Percentiles rank a stretch among this genome's conserved stretches.
Conservation (phyloP, 1,140 invertebrate genomes). For the Scaptomyza pallida region DNA sequence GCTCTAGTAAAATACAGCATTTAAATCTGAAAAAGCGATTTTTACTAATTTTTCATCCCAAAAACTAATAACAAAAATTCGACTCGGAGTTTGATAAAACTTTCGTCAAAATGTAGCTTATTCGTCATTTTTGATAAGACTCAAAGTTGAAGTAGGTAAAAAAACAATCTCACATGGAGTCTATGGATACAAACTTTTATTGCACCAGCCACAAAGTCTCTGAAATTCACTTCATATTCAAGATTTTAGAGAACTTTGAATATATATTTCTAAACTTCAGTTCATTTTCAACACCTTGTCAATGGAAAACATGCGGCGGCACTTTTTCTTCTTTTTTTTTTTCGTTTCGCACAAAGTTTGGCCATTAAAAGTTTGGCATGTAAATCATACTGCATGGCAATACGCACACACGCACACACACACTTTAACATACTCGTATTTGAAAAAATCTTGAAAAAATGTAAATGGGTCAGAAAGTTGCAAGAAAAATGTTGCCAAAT, state of each 20-base stretch:
- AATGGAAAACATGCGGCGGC: not conserved
- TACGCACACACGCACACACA: not conserved
- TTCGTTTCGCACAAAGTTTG: conserved; percentile 23
- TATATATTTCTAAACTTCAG: not conserved
- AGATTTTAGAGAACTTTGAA: not conserved
- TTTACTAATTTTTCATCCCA: too few species aligned
- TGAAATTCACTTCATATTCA: not conserved
- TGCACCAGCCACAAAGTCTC: not conserved
- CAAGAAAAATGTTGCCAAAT: conserved; percentile 20
- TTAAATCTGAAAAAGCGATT: too few species aligned
- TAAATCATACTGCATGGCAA: conserved; percentile 34
- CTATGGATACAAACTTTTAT: not conserved
- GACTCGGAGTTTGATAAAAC: too few species aligned
- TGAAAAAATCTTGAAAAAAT: conserved; percentile 6
- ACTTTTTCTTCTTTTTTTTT: conserved; percentile 20
- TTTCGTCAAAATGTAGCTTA: too few species aligned
- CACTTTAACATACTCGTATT: conserved; percentile 2
- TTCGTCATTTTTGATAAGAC: too few species aligned
- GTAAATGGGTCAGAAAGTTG: conserved; percentile 30
- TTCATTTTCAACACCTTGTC: conserved; percentile 6
- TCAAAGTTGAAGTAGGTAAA: too few species aligned
- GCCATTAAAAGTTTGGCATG: conserved; percentile 47
- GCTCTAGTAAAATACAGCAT: too few species aligned
- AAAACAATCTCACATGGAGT: too few species aligned
- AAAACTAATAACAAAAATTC: too few species aligned